These are phyloP conservation scores for Parapristionchus giblindavisi DNA, from an alignment of 2,888 invertebrate genomes.

Conservation along the genomic window DNA sequence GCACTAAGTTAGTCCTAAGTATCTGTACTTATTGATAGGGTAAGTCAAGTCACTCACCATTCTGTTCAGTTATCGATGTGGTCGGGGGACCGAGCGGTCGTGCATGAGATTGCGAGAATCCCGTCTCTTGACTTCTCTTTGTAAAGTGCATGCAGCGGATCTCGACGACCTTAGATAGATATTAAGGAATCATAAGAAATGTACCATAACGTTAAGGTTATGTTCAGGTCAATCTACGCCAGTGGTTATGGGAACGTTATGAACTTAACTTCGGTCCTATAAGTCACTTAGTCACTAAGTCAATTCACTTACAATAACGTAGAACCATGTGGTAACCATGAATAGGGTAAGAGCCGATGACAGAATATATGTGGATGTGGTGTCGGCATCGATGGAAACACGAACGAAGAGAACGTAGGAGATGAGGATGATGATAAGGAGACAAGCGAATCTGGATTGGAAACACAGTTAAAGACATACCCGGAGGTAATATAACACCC, in stretches of 20 bases:
- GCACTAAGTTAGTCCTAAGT: not conserved
- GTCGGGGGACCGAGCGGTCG: conserved; percentile 61
- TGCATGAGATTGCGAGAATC: conserved; percentile 62
- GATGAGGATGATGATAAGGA: not conserved
- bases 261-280: too few relatives aligned
- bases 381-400: not conserved
- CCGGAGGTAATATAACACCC: not conserved
- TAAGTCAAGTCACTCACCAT: not conserved
- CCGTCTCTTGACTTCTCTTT: conserved; percentile 62
- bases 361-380: conserved; percentile 20
- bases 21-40: not conserved
- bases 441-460: conserved; percentile 7
- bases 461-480: not conserved
- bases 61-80: conserved; percentile 52
- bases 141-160: conserved; percentile 60
- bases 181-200: not conserved
- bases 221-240: not conserved
- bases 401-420: conserved; percentile 18
- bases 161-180: conserved; percentile 50
- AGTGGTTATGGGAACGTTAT: not conserved
- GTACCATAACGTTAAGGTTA: not conserved
- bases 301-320: conserved; percentile 25
- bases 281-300: not conserved
- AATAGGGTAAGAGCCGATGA: conserved; percentile 8
- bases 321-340: conserved; percentile 29